Evolutionary conservation across 2,113 vertebrate genomes (phyloP).

Genomic region (Cathartes aura): DNA sequence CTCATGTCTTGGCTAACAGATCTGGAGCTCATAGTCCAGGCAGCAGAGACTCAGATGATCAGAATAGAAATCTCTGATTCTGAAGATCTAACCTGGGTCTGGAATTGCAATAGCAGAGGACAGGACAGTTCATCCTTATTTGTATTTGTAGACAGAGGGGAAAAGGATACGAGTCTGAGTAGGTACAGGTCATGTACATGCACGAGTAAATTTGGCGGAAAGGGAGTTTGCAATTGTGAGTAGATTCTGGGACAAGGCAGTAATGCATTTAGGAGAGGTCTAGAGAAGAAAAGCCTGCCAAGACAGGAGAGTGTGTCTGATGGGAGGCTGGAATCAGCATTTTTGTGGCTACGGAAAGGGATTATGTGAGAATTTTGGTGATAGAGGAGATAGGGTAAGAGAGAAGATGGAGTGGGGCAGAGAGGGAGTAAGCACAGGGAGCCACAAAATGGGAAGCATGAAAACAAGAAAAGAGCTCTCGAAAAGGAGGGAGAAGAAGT

Average conservation of each 20-base stretch:
- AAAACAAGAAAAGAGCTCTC: not conserved
- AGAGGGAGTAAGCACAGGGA: not conserved
- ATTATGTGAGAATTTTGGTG: not conserved
- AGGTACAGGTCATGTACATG: not conserved
- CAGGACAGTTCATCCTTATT: not conserved
- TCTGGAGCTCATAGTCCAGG: not conserved
- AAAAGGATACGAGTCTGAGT: not conserved
- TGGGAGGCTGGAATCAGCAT: not conserved
- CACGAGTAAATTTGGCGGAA: not conserved
- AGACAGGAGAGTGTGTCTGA: not conserved
- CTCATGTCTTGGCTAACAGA: not conserved
- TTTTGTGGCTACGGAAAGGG: not conserved
- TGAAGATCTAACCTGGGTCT: not conserved
- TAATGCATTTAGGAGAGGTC: not conserved
- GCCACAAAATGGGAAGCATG: not conserved
- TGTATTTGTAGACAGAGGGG: not conserved
- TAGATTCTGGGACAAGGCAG: not conserved
- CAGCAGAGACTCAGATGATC: not conserved
- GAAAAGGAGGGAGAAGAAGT: not conserved
- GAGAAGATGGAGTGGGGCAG: not conserved
- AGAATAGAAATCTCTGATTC: not conserved
- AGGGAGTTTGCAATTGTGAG: not conserved
- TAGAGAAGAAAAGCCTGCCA: not conserved
- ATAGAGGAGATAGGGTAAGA: not conserved
- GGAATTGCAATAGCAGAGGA: not conserved